A percentile compares a stretch with the other conserved stretches of the same genome.
Conservation (phyloP, 2,888 invertebrate species). For the Graphium colonna region DNA sequence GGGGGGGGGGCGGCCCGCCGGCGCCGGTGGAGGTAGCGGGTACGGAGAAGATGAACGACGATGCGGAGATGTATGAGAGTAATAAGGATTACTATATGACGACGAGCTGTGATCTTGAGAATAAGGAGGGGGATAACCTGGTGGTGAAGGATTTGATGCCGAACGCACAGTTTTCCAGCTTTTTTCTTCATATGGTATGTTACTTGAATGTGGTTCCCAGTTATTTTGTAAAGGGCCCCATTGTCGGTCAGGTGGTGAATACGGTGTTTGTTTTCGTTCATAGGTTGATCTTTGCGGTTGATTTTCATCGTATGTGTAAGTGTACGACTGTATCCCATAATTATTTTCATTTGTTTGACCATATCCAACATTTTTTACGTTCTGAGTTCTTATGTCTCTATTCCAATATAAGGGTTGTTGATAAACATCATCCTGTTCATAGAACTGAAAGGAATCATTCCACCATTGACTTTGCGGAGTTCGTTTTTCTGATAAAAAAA, state of each 20-base stretch:
- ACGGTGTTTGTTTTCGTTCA: conserved; percentile 9
- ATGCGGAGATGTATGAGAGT: no score
- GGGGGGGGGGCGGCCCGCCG: no score
- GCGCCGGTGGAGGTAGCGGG: no score
- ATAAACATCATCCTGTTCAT: neutral
- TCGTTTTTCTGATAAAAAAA: conserved; percentile 29
- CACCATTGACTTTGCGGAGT: conserved; percentile 26
- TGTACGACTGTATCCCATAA: neutral
- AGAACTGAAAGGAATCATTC: neutral
- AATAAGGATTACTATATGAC: neutral
- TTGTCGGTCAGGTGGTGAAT: conserved; percentile 16
- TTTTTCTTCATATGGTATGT: neutral
- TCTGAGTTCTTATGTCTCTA: conserved; percentile 1
- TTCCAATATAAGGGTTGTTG: neutral
- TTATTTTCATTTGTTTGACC: neutral
- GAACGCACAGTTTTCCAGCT: conserved; percentile 15
- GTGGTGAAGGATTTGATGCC: conserved; percentile 3
- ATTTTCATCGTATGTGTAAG: neutral
- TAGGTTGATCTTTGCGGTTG: neutral
- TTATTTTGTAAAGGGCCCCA: neutral
- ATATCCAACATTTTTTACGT: neutral
- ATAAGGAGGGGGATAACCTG: conserved; percentile 22
- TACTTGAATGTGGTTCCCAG: conserved; percentile 19
- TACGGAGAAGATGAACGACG: no score
- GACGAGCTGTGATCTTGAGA: conserved; percentile 6